phyloP scores from a whole-genome alignment of 37 sponge, comb jelly and placozoan species.

The Ephydatia muelleri region DNA sequence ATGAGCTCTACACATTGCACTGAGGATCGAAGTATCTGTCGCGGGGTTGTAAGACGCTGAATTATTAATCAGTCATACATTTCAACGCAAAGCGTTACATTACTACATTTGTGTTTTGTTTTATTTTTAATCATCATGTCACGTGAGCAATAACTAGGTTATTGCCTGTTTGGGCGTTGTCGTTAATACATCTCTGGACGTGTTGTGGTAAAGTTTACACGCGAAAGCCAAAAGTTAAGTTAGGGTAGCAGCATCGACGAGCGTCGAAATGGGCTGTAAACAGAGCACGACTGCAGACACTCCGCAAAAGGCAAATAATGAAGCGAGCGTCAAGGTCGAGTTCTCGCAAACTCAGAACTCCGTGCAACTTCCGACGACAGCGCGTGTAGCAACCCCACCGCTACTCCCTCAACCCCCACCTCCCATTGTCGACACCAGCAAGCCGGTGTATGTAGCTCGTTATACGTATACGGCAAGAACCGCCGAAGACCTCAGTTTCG shows the following conservation, averaged over 20 bases:
- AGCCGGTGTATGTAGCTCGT: constrained; percentile 54
- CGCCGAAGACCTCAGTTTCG: constrained; percentile 81
- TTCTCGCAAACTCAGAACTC: neutral
- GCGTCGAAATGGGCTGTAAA: constrained; percentile 9
- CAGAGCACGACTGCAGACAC: neutral
- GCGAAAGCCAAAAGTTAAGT: neutral
- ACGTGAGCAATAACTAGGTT: neutral
- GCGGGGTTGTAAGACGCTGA: too few relatives aligned
- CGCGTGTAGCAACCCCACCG: neutral
- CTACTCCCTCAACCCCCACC: neutral
- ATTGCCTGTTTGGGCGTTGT: neutral
- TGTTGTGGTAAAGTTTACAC: neutral
- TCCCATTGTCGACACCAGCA: neutral
- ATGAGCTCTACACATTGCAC: too few relatives aligned
- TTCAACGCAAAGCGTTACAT: too few relatives aligned
- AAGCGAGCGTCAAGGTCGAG: neutral
- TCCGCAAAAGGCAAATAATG: neutral
- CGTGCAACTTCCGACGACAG: neutral
- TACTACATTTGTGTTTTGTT: too few relatives aligned
- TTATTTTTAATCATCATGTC: neutral
- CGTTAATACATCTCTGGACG: neutral
- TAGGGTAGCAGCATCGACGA: neutral
- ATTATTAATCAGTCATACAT: too few relatives aligned
- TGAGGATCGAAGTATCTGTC: too few relatives aligned
- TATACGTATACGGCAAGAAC: constrained; percentile 84